These are phyloP conservation scores for Manis pentadactyla DNA, from an alignment of 2,797 vertebrate species.

Conservation along the genomic window DNA sequence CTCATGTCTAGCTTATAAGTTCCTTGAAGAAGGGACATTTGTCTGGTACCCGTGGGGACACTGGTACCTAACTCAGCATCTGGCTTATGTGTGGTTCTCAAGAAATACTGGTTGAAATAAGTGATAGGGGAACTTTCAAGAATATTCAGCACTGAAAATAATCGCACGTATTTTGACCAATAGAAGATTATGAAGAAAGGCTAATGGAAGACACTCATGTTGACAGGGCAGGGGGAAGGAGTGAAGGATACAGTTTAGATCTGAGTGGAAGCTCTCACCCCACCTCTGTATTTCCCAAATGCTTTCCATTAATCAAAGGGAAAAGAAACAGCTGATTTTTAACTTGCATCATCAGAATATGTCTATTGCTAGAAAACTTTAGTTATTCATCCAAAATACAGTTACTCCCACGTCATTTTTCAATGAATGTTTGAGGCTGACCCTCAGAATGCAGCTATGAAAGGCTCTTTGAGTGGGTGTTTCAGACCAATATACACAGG, in stretches of 20 bases:
- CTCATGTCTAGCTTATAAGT: background rate
- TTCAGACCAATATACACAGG: background rate
- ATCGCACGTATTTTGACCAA: background rate
- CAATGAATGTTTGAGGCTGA: slow-evolving; percentile 63
- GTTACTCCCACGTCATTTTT: slow-evolving; percentile 74
- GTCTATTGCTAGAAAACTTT: slow-evolving; percentile 24
- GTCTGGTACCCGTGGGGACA: background rate
- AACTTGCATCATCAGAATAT: slow-evolving; percentile 15
- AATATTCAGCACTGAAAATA: background rate
- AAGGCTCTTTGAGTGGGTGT: slow-evolving; percentile 61
- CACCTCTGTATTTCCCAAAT: background rate
- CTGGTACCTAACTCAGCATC: background rate
- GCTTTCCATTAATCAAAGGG: background rate
- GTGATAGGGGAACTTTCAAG: background rate
- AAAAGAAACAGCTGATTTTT: background rate
- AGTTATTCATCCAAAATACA: slow-evolving; percentile 13
- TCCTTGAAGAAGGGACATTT: slow-evolving; percentile 20
- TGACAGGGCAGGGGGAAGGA: background rate
- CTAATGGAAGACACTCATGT: background rate
- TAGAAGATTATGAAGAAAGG: background rate
- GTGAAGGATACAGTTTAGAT: background rate
- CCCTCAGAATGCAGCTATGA: slow-evolving; percentile 66
- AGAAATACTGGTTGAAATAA: background rate
- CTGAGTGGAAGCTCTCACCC: background rate
- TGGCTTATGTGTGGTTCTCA: background rate